These are phyloP conservation scores for Anas platyrhynchos DNA, from an alignment of 2,113 vertebrate species.

Conservation along the genomic window DNA sequence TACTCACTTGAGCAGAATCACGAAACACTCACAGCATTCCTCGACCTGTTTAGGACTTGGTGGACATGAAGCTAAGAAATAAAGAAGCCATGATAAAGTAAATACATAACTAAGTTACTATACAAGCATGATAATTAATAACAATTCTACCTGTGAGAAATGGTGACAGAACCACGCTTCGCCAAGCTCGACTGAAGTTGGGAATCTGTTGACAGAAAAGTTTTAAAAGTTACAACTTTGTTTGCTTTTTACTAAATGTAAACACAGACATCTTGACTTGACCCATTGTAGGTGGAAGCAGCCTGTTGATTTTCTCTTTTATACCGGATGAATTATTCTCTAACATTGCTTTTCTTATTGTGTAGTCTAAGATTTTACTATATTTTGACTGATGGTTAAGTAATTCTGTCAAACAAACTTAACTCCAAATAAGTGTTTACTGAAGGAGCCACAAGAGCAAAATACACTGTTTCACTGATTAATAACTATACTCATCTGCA, in stretches of 20 bases:
- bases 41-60: conserved; percentile 82
- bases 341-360: background rate
- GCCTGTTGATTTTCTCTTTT: background rate
- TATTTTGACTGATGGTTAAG: background rate
- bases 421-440: background rate
- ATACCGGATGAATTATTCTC: background rate
- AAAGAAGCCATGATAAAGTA: background rate
- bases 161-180: conserved; percentile 85
- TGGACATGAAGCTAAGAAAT: conserved; percentile 84
- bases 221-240: background rate
- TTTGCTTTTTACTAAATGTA: background rate
- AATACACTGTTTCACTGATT: background rate
- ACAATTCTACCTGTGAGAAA: conserved; percentile 85
- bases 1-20: conserved; percentile 90
- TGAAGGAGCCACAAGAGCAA: background rate
- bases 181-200: conserved; percentile 83
- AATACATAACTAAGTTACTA: background rate
- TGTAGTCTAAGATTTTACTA: background rate
- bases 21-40: conserved; percentile 87
- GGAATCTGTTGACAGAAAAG: conserved; percentile 68
- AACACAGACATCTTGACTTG: background rate
- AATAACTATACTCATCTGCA: background rate
- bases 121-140: background rate
- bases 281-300: background rate
- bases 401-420: background rate